Conservation (phyloP, 2,113 vertebrate genomes). For the Oryzias celebensis region DNA sequence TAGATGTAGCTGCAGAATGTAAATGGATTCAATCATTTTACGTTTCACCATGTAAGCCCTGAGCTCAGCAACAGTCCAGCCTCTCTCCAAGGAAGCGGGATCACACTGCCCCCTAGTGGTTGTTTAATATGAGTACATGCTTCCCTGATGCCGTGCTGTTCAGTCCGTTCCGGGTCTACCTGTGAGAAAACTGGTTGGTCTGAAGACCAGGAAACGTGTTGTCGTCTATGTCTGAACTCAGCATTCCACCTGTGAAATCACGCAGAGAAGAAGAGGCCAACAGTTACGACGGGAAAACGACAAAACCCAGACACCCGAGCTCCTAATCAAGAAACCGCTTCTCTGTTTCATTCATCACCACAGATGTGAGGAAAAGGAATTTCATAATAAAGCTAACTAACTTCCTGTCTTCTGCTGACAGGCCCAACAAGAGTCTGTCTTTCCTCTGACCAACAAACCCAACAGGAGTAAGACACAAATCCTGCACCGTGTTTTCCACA, state of each 20-base stretch:
- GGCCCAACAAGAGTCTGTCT: no score
- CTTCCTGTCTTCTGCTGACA: no score
- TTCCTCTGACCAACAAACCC: no score
- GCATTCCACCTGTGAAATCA: constrained; percentile 83
- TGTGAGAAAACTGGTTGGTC: constrained; percentile 84
- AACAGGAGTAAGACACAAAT: no score
- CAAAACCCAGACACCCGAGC: neutral
- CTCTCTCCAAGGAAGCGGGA: constrained; percentile 19
- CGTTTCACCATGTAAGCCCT: constrained; percentile 18
- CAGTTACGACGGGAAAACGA: neutral
- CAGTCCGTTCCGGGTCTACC: constrained; percentile 69
- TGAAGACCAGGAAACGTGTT: constrained; percentile 82
- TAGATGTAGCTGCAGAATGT: constrained; percentile 27
- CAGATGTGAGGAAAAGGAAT: no score
- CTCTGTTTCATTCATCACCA: no score
- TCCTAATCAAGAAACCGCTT: no score
- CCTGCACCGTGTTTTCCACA: neutral
- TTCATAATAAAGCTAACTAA: no score
- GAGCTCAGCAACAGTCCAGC: constrained; percentile 21
- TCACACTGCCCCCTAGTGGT: constrained; percentile 71
- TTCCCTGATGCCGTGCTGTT: constrained; percentile 14
- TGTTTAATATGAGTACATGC: constrained; percentile 40
- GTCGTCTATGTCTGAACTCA: constrained; percentile 84
- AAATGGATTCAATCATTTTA: constrained; percentile 33
- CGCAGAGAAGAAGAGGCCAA: neutral